A percentile compares a stretch with the other conserved stretches of the same genome.
These are phyloP conservation scores for Carabus problematicus DNA, from an alignment of 2,888 invertebrate species.

Conservation along the genomic window DNA sequence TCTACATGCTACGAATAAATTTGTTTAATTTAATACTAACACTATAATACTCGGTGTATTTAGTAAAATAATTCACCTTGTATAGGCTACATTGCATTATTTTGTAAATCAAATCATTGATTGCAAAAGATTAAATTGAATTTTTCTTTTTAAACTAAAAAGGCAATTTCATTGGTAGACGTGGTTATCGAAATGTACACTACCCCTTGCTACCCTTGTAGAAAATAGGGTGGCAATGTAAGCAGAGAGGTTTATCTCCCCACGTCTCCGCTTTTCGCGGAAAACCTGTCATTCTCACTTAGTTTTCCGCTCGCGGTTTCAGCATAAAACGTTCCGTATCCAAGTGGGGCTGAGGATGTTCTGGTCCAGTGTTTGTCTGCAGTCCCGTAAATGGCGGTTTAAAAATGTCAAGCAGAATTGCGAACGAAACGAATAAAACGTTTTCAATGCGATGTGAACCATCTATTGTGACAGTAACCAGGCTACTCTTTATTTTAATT, in stretches of 20 bases:
- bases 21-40: too few species aligned
- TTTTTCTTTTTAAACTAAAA: not conserved
- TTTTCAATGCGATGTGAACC: constrained; percentile 32
- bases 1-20: too few species aligned
- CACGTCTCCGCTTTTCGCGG: constrained; percentile 45
- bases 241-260: constrained; percentile 24
- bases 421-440: too few species aligned
- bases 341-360: constrained; percentile 38
- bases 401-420: constrained; percentile 37
- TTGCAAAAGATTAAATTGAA: not conserved
- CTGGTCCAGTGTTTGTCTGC: constrained; percentile 22
- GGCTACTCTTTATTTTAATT: too few species aligned
- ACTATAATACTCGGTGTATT: too few species aligned
- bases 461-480: constrained; percentile 2
- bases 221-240: not conserved
- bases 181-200: constrained; percentile 13
- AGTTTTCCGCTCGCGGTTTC: constrained; percentile 51
- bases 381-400: constrained; percentile 17
- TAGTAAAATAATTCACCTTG: too few species aligned
- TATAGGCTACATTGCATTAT: too few species aligned
- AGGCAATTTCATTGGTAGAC: not conserved
- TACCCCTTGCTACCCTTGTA: constrained; percentile 25
- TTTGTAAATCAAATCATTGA: too few species aligned
- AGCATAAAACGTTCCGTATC: constrained; percentile 49
- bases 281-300: constrained; percentile 53